Evolutionary conservation across 2,113 vertebrate species (phyloP).

Genomic region (Pachypanchax playfairii): DNA sequence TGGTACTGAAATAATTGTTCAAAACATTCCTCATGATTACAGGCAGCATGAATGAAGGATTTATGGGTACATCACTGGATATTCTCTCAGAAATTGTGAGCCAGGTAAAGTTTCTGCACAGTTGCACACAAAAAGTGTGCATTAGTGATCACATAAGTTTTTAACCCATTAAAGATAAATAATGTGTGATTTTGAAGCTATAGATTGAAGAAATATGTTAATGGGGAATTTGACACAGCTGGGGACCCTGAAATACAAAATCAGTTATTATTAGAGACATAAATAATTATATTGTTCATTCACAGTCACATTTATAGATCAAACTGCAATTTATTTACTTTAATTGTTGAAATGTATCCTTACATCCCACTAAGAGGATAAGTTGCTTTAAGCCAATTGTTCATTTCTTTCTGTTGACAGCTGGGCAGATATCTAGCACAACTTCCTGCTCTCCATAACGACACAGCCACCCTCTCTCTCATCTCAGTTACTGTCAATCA

Average conservation of each 20-base stretch:
- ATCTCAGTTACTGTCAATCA: conserved; percentile 52
- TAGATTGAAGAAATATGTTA: too few species aligned
- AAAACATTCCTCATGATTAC: conserved; percentile 35
- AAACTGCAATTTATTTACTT: too few species aligned
- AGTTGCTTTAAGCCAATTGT: not conserved
- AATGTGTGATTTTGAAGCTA: too few species aligned
- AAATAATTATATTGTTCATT: too few species aligned
- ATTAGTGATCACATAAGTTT: too few species aligned
- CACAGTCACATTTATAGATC: too few species aligned
- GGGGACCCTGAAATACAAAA: too few species aligned
- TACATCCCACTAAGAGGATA: too few species aligned
- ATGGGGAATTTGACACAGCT: too few species aligned
- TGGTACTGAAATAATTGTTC: conserved; percentile 1
- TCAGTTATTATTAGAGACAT: too few species aligned
- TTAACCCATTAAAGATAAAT: too few species aligned
- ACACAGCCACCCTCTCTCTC: conserved; percentile 51
- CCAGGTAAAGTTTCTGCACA: conserved; percentile 58
- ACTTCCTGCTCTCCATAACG: conserved; percentile 48
- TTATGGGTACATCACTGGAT: conserved; percentile 39
- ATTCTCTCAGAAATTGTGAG: conserved; percentile 41
- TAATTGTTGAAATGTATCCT: too few species aligned
- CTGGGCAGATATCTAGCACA: conserved; percentile 44
- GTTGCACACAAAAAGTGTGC: not conserved
- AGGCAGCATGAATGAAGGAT: conserved; percentile 62
- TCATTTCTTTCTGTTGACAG: conserved; percentile 37